Evolutionary conservation across 1,140 invertebrate species (phyloP).

Genomic region (Zaprionus nigranus): DNA sequence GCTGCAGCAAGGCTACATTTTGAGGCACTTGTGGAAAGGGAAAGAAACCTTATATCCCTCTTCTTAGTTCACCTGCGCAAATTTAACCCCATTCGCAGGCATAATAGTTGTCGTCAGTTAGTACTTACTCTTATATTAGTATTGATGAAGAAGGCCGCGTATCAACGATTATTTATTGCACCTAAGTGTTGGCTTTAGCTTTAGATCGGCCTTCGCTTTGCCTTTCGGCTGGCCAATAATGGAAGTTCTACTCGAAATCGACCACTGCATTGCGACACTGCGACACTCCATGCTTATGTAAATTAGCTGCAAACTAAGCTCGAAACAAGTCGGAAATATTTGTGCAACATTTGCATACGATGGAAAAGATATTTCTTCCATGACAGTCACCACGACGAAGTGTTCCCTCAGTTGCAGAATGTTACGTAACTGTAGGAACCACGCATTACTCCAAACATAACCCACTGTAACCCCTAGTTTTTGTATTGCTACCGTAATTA

Average conservation of each 20-base stretch:
- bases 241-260: slow-evolving; percentile 22
- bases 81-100: background rate
- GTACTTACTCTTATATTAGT: slow-evolving; percentile 37
- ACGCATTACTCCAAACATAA: background rate
- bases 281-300: slow-evolving; percentile 34
- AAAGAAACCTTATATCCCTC: slow-evolving; percentile 15
- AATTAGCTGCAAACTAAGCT: slow-evolving; percentile 21
- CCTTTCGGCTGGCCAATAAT: slow-evolving; percentile 33
- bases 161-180: slow-evolving; percentile 26
- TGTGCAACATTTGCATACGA: slow-evolving; percentile 39
- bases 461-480: background rate
- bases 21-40: slow-evolving; percentile 34
- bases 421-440: slow-evolving; percentile 15
- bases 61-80: slow-evolving; percentile 8
- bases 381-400: slow-evolving; percentile 10
- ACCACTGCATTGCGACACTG: slow-evolving; percentile 46
- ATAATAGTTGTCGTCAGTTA: slow-evolving; percentile 10
- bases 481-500: background rate
- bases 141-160: slow-evolving; percentile 40
- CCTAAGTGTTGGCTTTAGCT: slow-evolving; percentile 30
- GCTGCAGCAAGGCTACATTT: slow-evolving; percentile 50
- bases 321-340: slow-evolving; percentile 26
- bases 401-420: slow-evolving; percentile 14
- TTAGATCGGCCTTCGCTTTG: background rate
- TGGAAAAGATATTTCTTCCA: slow-evolving; percentile 36